phyloP scores from a whole-genome alignment of 2,888 invertebrate genomes.

The Byasa hedistus region DNA sequence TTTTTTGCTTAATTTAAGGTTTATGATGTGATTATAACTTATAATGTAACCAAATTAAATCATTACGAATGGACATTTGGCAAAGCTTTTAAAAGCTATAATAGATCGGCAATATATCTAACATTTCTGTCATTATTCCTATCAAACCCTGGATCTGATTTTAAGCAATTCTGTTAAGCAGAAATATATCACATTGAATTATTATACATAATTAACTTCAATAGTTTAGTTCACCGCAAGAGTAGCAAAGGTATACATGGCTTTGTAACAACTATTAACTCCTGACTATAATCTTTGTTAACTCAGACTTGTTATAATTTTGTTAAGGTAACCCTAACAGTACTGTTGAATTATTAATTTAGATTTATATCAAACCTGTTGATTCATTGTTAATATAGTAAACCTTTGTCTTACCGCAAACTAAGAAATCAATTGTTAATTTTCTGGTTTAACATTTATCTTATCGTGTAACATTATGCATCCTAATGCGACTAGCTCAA shows the following conservation, averaged over 20 bases:
- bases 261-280: background rate
- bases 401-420: background rate
- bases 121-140: too few species aligned
- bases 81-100: too few species aligned
- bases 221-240: background rate
- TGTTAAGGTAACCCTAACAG: background rate
- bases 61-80: too few species aligned
- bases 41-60: too few species aligned
- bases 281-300: slow-evolving; percentile 10
- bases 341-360: slow-evolving; percentile 11
- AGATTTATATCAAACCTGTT: slow-evolving; percentile 2
- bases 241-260: background rate
- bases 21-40: background rate
- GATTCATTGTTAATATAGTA: background rate
- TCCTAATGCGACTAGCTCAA: background rate
- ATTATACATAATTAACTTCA: background rate
- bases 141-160: too few species aligned
- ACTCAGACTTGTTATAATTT: slow-evolving; percentile 2
- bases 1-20: background rate
- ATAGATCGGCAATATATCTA: too few species aligned
- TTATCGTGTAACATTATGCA: background rate
- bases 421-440: background rate
- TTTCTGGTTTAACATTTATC: background rate
- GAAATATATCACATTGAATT: background rate
- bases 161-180: too few species aligned